phyloP scores from a whole-genome alignment of 2,797 vertebrate species.

The Danio jaintianensis region DNA sequence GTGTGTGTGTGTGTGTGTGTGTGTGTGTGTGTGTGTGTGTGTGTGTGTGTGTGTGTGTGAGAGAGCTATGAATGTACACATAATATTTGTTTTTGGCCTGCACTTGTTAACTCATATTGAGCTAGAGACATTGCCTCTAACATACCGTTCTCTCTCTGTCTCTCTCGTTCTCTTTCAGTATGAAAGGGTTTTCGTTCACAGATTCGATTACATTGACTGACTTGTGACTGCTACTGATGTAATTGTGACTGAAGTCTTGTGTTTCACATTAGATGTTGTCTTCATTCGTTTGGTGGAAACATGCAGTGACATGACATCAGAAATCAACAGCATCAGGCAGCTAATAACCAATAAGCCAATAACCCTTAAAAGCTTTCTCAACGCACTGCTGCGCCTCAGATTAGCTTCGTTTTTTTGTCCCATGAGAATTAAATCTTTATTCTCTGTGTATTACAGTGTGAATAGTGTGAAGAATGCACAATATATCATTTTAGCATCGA shows the following conservation, averaged over 20 bases:
- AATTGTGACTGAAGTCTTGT: constrained; percentile 35
- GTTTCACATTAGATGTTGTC: constrained; percentile 32
- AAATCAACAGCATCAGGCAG: constrained; percentile 34
- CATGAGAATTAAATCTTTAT: background rate
- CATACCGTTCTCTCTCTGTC: background rate
- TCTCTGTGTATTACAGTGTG: background rate
- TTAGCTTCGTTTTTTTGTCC: background rate
- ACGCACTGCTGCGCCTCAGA: too few species aligned
- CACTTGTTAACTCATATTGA: background rate
- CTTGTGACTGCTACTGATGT: constrained; percentile 56
- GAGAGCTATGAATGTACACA: constrained; percentile 19
- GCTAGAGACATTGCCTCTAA: constrained; percentile 25
- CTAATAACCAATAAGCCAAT: constrained; percentile 28
- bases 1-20: background rate
- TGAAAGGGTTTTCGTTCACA: constrained; percentile 12
- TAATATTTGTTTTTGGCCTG: constrained; percentile 29
- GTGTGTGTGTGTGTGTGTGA: background rate
- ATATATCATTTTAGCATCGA: too few species aligned
- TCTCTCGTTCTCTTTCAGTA: constrained; percentile 2
- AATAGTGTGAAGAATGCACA: too few species aligned
- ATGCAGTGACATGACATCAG: constrained; percentile 26
- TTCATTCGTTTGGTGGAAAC: constrained; percentile 27
- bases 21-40: constrained; percentile 1
- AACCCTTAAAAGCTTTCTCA: background rate
- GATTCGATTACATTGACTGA: constrained; percentile 47